These are phyloP conservation scores for Himantopus leucocephalus DNA, from an alignment of 2,113 vertebrate genomes.

Conservation along the genomic window DNA sequence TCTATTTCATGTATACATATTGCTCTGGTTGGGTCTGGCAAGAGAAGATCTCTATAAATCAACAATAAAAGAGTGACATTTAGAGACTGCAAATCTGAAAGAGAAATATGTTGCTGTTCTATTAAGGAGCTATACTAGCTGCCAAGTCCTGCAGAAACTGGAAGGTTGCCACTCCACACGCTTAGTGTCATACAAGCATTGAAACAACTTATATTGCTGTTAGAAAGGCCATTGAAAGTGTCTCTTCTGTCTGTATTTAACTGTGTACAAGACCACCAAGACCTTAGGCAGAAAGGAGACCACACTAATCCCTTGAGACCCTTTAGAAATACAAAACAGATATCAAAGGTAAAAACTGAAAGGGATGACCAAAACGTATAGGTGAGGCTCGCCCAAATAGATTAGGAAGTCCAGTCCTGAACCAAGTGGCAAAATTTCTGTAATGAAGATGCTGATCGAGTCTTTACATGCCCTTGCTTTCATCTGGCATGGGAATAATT, in stretches of 20 bases:
- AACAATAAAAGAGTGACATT: constrained; percentile 38
- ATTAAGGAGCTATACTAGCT: constrained; percentile 1
- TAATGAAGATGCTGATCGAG: not conserved
- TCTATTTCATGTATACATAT: not conserved
- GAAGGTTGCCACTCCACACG: not conserved
- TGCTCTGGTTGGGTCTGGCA: not conserved
- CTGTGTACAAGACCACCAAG: not conserved
- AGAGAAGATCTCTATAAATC: constrained; percentile 35
- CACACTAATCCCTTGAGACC: not conserved
- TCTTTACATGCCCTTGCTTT: not conserved
- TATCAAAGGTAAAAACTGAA: not conserved
- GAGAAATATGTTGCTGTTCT: constrained; percentile 49
- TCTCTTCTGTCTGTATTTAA: not conserved
- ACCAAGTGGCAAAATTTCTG: not conserved
- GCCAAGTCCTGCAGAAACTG: constrained; percentile 43
- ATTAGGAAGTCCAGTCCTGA: not conserved
- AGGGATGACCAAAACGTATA: not conserved
- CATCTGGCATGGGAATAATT: not conserved
- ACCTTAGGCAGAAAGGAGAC: not conserved
- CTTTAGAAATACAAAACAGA: not conserved
- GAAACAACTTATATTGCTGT: not conserved
- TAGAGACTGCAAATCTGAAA: constrained; percentile 40
- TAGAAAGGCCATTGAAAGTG: not conserved
- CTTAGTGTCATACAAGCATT: not conserved
- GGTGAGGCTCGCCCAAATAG: not conserved